phyloP scores from a whole-genome alignment of 2,797 vertebrate genomes.

The Falco novaeseelandiae region DNA sequence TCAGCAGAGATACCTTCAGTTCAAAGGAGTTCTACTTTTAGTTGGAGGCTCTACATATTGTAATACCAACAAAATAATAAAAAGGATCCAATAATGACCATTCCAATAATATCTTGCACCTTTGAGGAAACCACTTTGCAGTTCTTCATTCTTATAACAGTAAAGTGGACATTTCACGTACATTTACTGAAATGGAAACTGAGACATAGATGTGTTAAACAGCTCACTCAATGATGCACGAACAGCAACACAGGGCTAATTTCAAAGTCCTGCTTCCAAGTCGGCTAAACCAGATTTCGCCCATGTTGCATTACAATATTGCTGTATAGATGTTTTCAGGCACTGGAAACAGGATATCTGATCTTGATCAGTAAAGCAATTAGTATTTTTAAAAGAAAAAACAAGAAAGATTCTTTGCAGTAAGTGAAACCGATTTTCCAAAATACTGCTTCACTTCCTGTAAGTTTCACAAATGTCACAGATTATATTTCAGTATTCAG shows the following conservation, averaged over 20 bases:
- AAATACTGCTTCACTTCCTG: neutral
- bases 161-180: neutral
- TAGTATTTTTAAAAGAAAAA: neutral
- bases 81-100: neutral
- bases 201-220: neutral
- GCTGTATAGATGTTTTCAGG: neutral
- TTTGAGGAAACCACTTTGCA: neutral
- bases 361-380: neutral
- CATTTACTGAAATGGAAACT: neutral
- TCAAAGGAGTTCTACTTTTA: neutral
- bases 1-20: neutral
- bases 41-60: neutral
- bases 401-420: neutral
- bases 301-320: neutral
- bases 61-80: neutral
- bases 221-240: neutral
- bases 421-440: neutral
- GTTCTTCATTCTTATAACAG: neutral
- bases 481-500: neutral
- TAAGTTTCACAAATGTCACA: neutral
- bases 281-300: neutral
- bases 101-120: neutral
- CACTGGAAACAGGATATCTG: neutral
- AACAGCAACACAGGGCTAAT: neutral
- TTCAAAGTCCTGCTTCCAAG: neutral